These are phyloP conservation scores for Agonum fuliginosum DNA, from an alignment of 2,888 invertebrate species.

Conservation along the genomic window DNA sequence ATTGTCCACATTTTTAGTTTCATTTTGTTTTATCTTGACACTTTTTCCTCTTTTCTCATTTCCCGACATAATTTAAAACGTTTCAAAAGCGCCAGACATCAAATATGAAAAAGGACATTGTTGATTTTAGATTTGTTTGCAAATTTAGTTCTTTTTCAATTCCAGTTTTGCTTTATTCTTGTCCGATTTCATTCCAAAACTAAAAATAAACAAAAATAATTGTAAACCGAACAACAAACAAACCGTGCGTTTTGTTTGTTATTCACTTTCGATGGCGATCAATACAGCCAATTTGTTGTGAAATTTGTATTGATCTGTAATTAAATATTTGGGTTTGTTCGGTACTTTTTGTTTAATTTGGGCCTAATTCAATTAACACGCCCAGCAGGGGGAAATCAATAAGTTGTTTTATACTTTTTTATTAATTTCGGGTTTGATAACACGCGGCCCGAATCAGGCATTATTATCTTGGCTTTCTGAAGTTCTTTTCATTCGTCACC, in stretches of 20 bases:
- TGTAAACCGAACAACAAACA: background rate
- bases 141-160: background rate
- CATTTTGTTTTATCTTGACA: background rate
- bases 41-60: background rate
- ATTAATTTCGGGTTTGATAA: too few relatives aligned
- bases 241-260: background rate
- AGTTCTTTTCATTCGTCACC: too few relatives aligned
- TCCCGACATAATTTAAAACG: background rate
- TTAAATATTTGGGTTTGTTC: too few relatives aligned
- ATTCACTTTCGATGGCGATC: too few relatives aligned
- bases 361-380: too few relatives aligned
- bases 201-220: conserved; percentile 28
- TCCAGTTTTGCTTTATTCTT: conserved; percentile 2
- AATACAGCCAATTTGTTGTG: background rate
- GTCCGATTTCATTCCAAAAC: background rate
- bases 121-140: background rate
- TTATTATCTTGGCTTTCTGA: too few relatives aligned
- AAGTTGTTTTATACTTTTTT: too few relatives aligned
- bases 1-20: background rate
- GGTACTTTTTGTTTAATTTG: too few relatives aligned
- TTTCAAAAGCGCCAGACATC: background rate
- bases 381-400: too few relatives aligned
- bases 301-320: too few relatives aligned
- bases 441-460: too few relatives aligned
- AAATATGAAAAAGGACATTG: background rate